Base-by-base conservation (phyloP, 2,113 vertebrate species). In the Tympanuchus pallidicinctus region DNA sequence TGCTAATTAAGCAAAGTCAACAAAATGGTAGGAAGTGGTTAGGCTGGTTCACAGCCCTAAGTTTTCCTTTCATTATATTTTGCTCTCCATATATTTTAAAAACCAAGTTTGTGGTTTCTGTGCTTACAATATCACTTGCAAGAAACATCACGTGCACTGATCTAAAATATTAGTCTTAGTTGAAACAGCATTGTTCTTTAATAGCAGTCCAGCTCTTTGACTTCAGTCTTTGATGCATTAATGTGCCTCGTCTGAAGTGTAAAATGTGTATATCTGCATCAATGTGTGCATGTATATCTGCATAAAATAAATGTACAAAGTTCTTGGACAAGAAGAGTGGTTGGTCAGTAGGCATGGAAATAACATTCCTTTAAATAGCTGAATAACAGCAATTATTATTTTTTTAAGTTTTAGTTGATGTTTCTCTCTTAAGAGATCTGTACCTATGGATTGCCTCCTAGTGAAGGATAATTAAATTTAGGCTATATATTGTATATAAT, bases 221-320 rank as follows among this genome's bases (percentile, higher is more conserved):
- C 45, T 76, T 63, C 28, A n/a, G 30, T 65, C 45, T 85, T 92
- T 75, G 30, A 25, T 48, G 24, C 5, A 4, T 69, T 89, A n/a
- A 8, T 6, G 21, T 91, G 45, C 4, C 64, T 70, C 2, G 21
- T 57, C 57, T 76, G 48, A 45, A 61, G 30, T 73, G 11, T 42
- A 45, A 50, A 66, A 38, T 66, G 9, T 10, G 6, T 21, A 12
- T 4, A 6, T 16, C 42, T 43, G 13, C 87, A 2, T 70, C 9
- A 15, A 6, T 59, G 0, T 13, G 13, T 16, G 6, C 20, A 2
- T 50, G 11, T 42, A 28, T 13, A 11, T 11, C 1, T 34, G 4
- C 7, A 4, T 36, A 65, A 13, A 11, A 38, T 42, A 28, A 78
- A 61, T 24, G 24, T 57, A 52, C 10, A 76, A 16, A 88, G 36